Evolutionary conservation across 2,888 invertebrate species (phyloP), one percentile per base, ranked within the genome.

Genomic region (Galerucella calmariensis): DNA sequence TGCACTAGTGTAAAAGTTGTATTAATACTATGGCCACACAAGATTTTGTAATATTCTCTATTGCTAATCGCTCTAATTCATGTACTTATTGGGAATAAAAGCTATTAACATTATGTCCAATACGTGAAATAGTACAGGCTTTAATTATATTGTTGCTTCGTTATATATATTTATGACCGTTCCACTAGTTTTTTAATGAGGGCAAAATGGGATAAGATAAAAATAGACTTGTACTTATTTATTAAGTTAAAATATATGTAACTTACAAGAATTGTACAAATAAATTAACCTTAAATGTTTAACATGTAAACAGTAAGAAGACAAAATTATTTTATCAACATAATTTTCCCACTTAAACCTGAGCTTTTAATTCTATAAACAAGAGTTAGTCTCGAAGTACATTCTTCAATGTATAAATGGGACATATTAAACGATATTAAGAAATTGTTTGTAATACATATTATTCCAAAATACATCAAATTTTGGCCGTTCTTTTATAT

Each of bases 181-280:
- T 41, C 35, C 8, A 41, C 35, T 41, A 41, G 35, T 41, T 41
- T 41, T 41, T 41, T 41, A 41, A 41, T 41, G 35, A 41, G 8
- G 9, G 53, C n/a, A 16, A 53, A 53, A n/a, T 2, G n/a, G 20
- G 27, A 59, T 24, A 61, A 59, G 20, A 59, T 24, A 16, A 59
- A 24, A 2, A 20, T 59, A 16, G 5, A 16, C 58, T 61, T 27
- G 61, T 61, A 61, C 35, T 61, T 61, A 61, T 61, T 61, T 61
- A 61, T 61, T 61, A 5, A 61, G 61, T 61, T 27, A 61, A 27
- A 61, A 61, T 61, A 61, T 61, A 35, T 61, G 27, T 35, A 61
- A 12, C 35, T 35, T 61, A 61, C 35, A 61, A 61, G 35, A 27
- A 27, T 61, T 61, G 27, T 61, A 61, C 61, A 35, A 61, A 61